A percentile compares a stretch with the other conserved stretches of the same genome.
Evolutionary conservation across 2,797 vertebrate genomes (phyloP).

Genomic region (Ctenopoma kingsleyae): DNA sequence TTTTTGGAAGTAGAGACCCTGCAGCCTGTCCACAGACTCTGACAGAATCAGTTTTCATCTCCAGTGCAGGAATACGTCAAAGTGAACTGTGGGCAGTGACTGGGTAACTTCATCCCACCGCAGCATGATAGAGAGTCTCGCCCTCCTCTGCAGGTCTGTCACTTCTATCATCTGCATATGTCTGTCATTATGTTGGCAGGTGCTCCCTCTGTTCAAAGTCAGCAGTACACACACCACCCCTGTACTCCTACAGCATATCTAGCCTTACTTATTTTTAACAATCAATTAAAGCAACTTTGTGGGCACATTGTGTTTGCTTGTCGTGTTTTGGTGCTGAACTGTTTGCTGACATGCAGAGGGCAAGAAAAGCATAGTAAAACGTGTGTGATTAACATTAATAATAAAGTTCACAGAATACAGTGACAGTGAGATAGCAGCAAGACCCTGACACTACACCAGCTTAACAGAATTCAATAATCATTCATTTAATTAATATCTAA

Average conservation of each 20-base stretch:
- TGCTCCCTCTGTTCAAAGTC: conserved; percentile 33
- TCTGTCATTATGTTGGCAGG: conserved; percentile 32
- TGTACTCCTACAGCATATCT: conserved; percentile 63
- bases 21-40: conserved; percentile 15
- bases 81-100: neutral
- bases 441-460: too few relatives aligned
- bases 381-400: neutral
- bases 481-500: neutral
- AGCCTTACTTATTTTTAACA: conserved; percentile 77
- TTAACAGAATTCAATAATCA: neutral
- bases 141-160: conserved; percentile 26
- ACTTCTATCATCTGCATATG: conserved; percentile 4
- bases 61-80: neutral
- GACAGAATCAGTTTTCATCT: conserved; percentile 18
- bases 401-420: neutral
- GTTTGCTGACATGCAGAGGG: neutral
- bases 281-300: conserved; percentile 81
- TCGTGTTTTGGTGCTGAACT: neutral
- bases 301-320: conserved; percentile 47
- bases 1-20: neutral
- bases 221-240: conserved; percentile 43
- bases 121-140: neutral
- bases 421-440: neutral
- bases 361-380: neutral
- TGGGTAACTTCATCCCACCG: conserved; percentile 21